Evolutionary conservation across 2,888 invertebrate genomes (phyloP), one percentile per base, ranked within the genome.

Genomic region (Frankliniella fusca): DNA sequence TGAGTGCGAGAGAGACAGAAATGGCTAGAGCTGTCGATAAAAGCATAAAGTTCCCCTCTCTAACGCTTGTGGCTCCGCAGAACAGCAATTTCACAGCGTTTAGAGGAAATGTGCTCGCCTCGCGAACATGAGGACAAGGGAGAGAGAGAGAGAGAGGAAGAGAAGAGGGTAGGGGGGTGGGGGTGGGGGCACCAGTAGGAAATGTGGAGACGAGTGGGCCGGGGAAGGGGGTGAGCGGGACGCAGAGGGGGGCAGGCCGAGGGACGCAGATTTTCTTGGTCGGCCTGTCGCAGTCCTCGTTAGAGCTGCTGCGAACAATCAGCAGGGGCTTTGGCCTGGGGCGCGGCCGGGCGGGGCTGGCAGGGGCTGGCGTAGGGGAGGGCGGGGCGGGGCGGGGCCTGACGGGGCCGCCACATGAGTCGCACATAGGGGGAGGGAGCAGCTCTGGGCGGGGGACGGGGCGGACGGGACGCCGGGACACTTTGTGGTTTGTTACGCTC

Each of bases 61-160:
- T n/a, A n/a, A n/a, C 54, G 15, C 54, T 15, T 27, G 70, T 23
- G 70, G 70, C 70, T 11, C 70, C 23, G 70, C 70, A 76, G 70
- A 76, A 23, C 70, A 76, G 70, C 70, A 76, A 76, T 76, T 76
- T 76, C 70, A 76, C 70, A 76, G 70, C 70, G 70, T 76, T 76
- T 76, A 76, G 70, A 76, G 70, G 70, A 27, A 76, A 76, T 76
- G 70, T 27, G 61, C 61, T 61, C 61, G 61, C 61, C 18, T 61
- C 38, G 61, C 61, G 61, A 61, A 61, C 61, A n/a, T 61, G 61
- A 15, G n/a, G 61, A 61, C n/a, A 1, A n/a, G 61, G 15, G 61
- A n/a, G 18, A n/a, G 61, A 15, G 61, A n/a, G 61, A n/a, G 15
- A n/a, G 18, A n/a, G 18, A 18, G 15, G 0, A 61, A 12, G 54